phyloP scores from a whole-genome alignment of 2,113 vertebrate genomes.

The Leptobrachium leishanense region DNA sequence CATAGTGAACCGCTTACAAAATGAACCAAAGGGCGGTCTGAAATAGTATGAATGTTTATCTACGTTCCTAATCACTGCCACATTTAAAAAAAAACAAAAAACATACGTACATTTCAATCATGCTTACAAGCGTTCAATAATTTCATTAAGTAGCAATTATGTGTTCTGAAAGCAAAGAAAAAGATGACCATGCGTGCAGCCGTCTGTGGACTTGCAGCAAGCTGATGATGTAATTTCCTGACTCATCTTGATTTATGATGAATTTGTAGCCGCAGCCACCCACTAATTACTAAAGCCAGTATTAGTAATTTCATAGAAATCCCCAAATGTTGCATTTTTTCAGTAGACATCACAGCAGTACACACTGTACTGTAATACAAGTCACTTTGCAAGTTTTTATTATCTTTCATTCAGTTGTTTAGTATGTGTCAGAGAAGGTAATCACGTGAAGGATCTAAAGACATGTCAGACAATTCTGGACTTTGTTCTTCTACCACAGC shows the following conservation, averaged over 20 bases:
- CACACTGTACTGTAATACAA: not conserved
- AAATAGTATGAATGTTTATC: too few relatives aligned
- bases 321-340: not conserved
- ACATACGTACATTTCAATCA: not conserved
- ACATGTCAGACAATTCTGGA: slow-evolving; percentile 27
- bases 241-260: slow-evolving; percentile 3
- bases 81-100: not conserved
- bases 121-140: not conserved
- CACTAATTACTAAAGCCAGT: slow-evolving; percentile 1
- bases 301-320: not conserved
- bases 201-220: not conserved
- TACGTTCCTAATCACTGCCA: too few relatives aligned
- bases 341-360: not conserved
- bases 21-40: too few relatives aligned
- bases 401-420: slow-evolving; percentile 12
- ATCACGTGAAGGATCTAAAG: slow-evolving; percentile 30
- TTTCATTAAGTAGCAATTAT: not conserved
- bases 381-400: not conserved
- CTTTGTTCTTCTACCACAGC: slow-evolving; percentile 24
- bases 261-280: not conserved
- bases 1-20: too few relatives aligned
- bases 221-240: slow-evolving; percentile 26
- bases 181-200: not conserved
- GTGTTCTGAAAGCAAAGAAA: not conserved
- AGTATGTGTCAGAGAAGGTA: slow-evolving; percentile 14